Conservation (phyloP, 2,113 vertebrate species). For the Larimichthys crocea region DNA sequence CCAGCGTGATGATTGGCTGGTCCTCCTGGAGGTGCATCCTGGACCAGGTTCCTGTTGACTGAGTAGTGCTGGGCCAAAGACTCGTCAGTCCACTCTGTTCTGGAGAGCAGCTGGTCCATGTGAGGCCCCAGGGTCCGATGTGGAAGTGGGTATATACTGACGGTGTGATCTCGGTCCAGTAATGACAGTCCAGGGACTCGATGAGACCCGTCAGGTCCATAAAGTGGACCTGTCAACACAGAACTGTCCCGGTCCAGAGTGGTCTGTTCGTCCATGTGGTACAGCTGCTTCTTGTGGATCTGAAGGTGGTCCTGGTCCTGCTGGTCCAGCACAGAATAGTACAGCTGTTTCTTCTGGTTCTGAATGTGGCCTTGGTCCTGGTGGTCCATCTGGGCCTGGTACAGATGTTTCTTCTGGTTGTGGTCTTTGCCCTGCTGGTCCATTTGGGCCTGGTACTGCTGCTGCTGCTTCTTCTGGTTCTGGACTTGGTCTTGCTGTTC, state of each 20-base stretch:
- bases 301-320: conserved; percentile 38
- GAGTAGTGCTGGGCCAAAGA: conserved; percentile 50
- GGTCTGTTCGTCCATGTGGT: conserved; percentile 46
- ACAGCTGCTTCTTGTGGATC: conserved; percentile 55
- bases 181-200: conserved; percentile 12
- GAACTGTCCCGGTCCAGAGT: conserved; percentile 30
- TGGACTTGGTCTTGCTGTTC: conserved; percentile 43
- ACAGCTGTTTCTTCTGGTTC: conserved; percentile 41
- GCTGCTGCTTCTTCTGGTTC: conserved; percentile 54
- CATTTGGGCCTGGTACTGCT: conserved; percentile 5
- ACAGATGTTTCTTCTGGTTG: conserved; percentile 1
- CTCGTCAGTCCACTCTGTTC: conserved; percentile 51
- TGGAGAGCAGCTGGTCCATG: conserved; percentile 60
- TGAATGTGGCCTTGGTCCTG: conserved; percentile 15
- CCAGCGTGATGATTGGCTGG: conserved; percentile 38
- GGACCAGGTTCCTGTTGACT: conserved; percentile 41
- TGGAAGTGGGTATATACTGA: conserved; percentile 38
- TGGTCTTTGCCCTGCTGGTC: not conserved
- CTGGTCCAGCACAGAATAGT: conserved; percentile 13
- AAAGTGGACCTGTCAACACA: not conserved
- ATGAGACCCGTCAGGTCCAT: conserved; percentile 39
- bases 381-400: not conserved
- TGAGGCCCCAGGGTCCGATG: conserved; percentile 45
- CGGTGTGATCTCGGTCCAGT: conserved; percentile 38
- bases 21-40: conserved; percentile 19